Evolutionary conservation across 2,888 invertebrate species (phyloP).

Genomic region (Oscheius sp.): DNA sequence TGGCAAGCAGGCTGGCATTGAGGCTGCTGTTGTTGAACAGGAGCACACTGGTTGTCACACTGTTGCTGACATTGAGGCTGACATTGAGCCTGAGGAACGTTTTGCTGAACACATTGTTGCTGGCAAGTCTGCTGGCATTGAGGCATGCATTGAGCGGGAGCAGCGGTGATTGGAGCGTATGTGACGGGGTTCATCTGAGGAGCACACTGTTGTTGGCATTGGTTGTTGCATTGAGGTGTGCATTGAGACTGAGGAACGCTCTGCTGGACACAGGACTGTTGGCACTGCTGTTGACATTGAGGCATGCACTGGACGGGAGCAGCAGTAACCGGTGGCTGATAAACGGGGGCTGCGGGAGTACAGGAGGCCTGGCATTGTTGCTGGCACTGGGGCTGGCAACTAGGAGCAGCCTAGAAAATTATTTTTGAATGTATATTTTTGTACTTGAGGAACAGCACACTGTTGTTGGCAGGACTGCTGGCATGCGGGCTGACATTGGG

Average conservation of each 20-base stretch:
- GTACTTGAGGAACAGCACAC: conserved; percentile 37
- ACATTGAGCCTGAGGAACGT: conserved; percentile 43
- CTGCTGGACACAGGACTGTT: conserved; percentile 34
- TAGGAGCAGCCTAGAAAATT: conserved; percentile 38
- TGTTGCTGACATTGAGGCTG: conserved; percentile 29
- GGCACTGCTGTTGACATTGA: conserved; percentile 41
- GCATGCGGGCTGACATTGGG: conserved; percentile 49
- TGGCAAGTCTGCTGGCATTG: conserved; percentile 46
- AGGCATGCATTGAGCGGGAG: conserved; percentile 35
- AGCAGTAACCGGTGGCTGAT: conserved; percentile 23
- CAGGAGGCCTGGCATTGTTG: conserved; percentile 42
- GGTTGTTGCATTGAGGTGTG: conserved; percentile 34
- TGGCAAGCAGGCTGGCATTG: conserved; percentile 29
- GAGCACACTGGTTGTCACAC: conserved; percentile 2
- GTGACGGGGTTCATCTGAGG: conserved; percentile 20
- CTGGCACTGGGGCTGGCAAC: conserved; percentile 43
- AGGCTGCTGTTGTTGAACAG: neutral
- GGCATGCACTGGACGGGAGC: conserved; percentile 24
- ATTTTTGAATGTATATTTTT: too few relatives aligned
- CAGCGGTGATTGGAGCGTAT: conserved; percentile 17
- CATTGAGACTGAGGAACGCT: conserved; percentile 32
- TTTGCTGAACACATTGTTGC: conserved; percentile 35
- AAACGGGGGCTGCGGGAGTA: conserved; percentile 11
- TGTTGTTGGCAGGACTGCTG: conserved; percentile 44
- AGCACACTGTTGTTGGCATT: conserved; percentile 28